These are phyloP conservation scores for Macrotrachela quadricornifera DNA, from an alignment of 1,140 invertebrate species.

Conservation along the genomic window DNA sequence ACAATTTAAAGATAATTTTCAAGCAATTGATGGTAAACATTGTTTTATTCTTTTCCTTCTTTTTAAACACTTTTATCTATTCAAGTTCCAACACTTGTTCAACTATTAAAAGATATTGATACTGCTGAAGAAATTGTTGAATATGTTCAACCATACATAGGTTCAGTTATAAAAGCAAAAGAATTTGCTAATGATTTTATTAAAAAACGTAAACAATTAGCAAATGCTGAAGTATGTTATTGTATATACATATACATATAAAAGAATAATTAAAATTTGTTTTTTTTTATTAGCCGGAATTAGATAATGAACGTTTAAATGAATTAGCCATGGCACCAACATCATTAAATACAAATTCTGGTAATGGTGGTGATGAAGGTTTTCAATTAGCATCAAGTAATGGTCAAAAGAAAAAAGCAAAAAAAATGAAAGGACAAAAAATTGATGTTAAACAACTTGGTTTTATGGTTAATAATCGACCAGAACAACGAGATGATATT, in stretches of 20 bases:
- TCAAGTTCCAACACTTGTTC: conserved; percentile 6
- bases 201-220: conserved; percentile 1
- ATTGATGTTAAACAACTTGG: conserved; percentile 5
- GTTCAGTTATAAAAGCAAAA: conserved; percentile 1
- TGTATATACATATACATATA: neutral
- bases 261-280: neutral
- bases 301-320: no score
- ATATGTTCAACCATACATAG: conserved; percentile 6
- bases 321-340: no score
- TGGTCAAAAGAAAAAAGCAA: neutral
- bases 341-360: no score
- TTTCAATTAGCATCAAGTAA: no score
- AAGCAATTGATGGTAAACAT: no score
- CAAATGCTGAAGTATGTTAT: neutral
- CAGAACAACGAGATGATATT: conserved; percentile 8
- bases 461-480: conserved; percentile 2
- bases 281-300: no score
- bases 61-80: neutral
- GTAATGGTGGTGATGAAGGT: no score
- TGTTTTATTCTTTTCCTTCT: no score
- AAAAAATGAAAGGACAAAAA: conserved; percentile 7
- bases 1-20: no score
- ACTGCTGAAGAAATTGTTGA: conserved; percentile 6
- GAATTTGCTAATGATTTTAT: conserved; percentile 9
- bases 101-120: conserved; percentile 5